Percentiles rank a stretch among this genome's conserved stretches.
Evolutionary conservation across 1,140 invertebrate species (phyloP).

Genomic region (Leptopilina boulardi): DNA sequence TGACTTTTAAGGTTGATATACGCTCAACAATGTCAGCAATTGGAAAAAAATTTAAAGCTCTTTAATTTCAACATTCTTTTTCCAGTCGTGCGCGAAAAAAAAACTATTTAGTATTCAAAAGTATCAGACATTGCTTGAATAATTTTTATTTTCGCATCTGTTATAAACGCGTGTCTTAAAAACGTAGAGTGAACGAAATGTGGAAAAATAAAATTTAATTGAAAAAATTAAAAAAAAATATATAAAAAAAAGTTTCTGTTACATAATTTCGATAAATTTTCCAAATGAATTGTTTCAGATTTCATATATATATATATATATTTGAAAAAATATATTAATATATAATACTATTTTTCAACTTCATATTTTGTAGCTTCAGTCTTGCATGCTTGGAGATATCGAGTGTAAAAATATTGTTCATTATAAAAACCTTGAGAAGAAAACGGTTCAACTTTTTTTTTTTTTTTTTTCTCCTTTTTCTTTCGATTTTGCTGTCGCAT

Average conservation of each 20-base stretch:
- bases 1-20: neutral
- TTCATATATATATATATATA: too few relatives aligned
- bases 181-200: too few relatives aligned
- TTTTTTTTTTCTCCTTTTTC: neutral
- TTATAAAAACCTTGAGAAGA: neutral
- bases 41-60: neutral
- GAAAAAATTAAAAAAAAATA: too few relatives aligned
- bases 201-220: too few relatives aligned
- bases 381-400: neutral
- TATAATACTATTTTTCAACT: neutral
- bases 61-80: slow-evolving; percentile 13
- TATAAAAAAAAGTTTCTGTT: too few relatives aligned
- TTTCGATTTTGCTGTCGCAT: neutral
- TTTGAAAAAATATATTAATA: neutral
- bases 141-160: too few relatives aligned
- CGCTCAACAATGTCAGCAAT: neutral
- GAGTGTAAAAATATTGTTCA: neutral
- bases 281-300: too few relatives aligned
- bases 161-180: too few relatives aligned
- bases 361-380: neutral
- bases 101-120: neutral
- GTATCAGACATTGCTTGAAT: too few relatives aligned
- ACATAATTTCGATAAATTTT: too few relatives aligned
- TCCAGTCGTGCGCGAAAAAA: neutral
- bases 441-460: neutral